A percentile compares a stretch with the other conserved stretches of the same genome.
phyloP scores from a whole-genome alignment of 2,888 invertebrate species.

The Habrosyne pyritoides region DNA sequence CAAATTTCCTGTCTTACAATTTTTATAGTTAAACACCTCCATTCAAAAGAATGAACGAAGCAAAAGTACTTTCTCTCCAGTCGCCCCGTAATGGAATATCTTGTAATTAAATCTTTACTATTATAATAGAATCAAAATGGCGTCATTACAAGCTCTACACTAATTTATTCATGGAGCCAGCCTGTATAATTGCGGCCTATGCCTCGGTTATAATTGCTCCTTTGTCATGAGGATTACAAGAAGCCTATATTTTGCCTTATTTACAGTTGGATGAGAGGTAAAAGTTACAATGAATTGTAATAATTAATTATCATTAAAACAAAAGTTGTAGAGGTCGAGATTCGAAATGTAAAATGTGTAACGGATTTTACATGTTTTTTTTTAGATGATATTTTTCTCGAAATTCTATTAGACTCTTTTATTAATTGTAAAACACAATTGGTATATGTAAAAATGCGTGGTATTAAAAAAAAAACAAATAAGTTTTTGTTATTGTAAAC shows the following conservation, averaged over 20 bases:
- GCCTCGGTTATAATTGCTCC: constrained; percentile 37
- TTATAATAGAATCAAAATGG: constrained; percentile 25
- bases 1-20: not conserved
- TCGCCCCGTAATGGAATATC: not conserved
- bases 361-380: too few relatives aligned
- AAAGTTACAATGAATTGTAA: not conserved
- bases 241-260: constrained; percentile 18
- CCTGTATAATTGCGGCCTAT: constrained; percentile 40
- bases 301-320: not conserved
- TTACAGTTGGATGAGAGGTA: not conserved
- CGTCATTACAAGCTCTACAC: constrained; percentile 26
- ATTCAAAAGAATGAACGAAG: not conserved
- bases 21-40: not conserved
- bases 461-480: too few relatives aligned
- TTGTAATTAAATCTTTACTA: constrained; percentile 1
- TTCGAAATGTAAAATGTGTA: too few relatives aligned
- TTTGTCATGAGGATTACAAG: constrained; percentile 31
- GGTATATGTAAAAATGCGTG: too few relatives aligned
- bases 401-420: too few relatives aligned
- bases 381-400: too few relatives aligned
- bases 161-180: constrained; percentile 40
- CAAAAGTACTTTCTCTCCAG: not conserved
- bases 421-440: too few relatives aligned
- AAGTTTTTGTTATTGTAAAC: too few relatives aligned
- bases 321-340: too few relatives aligned